Percentiles rank a stretch among this genome's conserved stretches.
These are phyloP conservation scores for Cylindroiulus punctatus DNA, from an alignment of 2,888 invertebrate species.

Conservation along the genomic window DNA sequence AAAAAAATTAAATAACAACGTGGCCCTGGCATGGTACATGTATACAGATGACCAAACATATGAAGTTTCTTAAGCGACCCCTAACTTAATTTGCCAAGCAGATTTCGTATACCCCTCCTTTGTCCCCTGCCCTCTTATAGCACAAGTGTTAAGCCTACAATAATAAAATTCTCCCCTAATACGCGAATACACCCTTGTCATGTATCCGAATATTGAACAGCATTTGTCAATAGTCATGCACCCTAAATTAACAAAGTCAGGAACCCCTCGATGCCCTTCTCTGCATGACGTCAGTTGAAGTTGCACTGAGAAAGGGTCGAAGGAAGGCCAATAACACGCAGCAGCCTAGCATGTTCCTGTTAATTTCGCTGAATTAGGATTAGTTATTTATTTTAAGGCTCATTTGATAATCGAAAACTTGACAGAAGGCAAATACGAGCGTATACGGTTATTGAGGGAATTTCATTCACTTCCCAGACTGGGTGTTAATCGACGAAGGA, in stretches of 20 bases:
- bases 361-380: not conserved
- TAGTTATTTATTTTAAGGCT: not conserved
- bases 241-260: conserved; percentile 15
- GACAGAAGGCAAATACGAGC: too few relatives aligned
- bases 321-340: not conserved
- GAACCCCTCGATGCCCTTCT: not conserved
- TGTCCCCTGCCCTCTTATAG: not conserved
- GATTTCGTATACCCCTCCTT: not conserved
- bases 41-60: too few relatives aligned
- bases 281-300: not conserved
- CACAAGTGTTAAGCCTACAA: not conserved
- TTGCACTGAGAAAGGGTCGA: not conserved
- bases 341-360: not conserved
- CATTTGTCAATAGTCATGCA: conserved; percentile 25
- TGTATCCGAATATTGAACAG: conserved; percentile 7
- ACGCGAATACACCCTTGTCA: conserved; percentile 8
- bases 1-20: too few relatives aligned
- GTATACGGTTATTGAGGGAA: too few relatives aligned
- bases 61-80: not conserved
- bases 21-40: too few relatives aligned
- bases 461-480: not conserved
- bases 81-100: not conserved
- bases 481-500: not conserved
- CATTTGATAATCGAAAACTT: too few relatives aligned
- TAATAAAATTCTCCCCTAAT: not conserved